These are phyloP conservation scores for Hylomyscus alleni DNA, from an alignment of 2,797 vertebrate species.

Conservation along the genomic window DNA sequence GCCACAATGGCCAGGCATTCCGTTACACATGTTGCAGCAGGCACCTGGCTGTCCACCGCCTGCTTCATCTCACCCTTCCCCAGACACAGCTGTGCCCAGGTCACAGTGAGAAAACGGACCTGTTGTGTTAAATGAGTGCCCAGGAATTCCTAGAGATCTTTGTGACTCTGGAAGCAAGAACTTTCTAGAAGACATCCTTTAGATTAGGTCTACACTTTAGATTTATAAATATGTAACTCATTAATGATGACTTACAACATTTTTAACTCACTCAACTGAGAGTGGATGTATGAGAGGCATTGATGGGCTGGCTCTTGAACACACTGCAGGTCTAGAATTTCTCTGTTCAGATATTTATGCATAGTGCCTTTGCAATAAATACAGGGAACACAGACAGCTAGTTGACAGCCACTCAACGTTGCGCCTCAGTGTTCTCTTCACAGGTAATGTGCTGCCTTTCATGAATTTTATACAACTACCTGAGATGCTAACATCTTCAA, in stretches of 20 bases:
- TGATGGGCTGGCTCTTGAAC: neutral
- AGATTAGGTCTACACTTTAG: neutral
- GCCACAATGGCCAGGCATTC: rapidly evolving
- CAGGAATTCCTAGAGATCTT: neutral
- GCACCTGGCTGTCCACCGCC: rapidly evolving
- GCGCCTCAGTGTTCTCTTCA: neutral
- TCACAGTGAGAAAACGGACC: neutral
- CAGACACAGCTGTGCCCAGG: rapidly evolving
- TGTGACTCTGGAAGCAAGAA: neutral
- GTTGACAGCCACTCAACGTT: neutral
- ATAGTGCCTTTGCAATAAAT: neutral
- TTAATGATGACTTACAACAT: neutral
- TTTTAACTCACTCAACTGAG: neutral
- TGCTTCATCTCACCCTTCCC: rapidly evolving
- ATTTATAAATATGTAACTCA: neutral
- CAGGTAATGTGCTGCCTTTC: neutral
- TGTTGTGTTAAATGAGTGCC: neutral
- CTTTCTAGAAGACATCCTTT: neutral
- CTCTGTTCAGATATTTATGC: neutral
- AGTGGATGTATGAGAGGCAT: neutral
- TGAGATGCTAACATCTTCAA: neutral
- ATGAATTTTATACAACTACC: neutral
- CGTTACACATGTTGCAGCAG: rapidly evolving
- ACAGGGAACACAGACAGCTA: neutral
- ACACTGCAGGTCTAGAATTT: neutral